Percentiles rank a stretch among this genome's conserved stretches.
Conservation (phyloP, 2,797 vertebrate species). For the Coccyzus lansbergi region DNA sequence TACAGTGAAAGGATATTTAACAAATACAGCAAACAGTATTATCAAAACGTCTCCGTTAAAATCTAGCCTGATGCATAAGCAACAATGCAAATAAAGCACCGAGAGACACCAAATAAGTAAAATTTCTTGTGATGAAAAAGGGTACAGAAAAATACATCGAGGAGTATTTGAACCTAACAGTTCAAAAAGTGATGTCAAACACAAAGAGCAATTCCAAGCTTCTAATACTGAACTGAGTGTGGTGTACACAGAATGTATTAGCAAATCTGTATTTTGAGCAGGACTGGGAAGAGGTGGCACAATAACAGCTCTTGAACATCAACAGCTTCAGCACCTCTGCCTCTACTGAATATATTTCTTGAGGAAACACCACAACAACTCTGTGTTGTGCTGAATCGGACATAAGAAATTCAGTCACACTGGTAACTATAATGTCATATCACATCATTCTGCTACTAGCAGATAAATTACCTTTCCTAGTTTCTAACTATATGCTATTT, state of each 20-base stretch:
- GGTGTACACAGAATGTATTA: background rate
- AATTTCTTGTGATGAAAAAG: background rate
- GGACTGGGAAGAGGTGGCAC: background rate
- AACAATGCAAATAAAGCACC: background rate
- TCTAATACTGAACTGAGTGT: background rate
- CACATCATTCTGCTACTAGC: background rate
- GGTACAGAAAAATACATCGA: background rate
- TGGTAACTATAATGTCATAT: background rate
- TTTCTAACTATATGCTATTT: background rate
- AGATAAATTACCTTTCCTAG: background rate
- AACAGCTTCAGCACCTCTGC: background rate
- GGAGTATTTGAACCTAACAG: background rate
- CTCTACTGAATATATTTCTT: background rate
- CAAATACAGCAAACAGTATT: background rate
- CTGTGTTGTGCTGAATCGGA: background rate
- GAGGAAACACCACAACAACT: background rate
- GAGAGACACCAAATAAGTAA: background rate
- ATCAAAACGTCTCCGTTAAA: background rate
- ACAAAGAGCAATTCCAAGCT: background rate
- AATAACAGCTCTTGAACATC: background rate
- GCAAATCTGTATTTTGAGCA: background rate
- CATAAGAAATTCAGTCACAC: background rate
- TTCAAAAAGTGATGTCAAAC: background rate
- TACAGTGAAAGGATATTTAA: background rate
- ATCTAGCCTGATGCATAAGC: background rate